Base-by-base conservation (phyloP, 2,888 invertebrate species). In the Acanthosepion lycidas region DNA sequence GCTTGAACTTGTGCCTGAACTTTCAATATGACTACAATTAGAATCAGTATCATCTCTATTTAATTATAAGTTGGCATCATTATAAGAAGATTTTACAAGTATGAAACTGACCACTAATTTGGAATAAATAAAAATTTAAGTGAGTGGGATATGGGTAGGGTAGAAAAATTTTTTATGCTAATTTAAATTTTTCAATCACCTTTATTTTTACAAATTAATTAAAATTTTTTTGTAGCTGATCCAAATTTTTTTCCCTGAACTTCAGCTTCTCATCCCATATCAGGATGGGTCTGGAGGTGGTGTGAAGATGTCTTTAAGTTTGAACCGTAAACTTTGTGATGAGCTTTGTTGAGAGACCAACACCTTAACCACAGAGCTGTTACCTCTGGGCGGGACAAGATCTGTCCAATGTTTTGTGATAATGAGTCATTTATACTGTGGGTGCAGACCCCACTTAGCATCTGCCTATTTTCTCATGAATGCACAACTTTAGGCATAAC, bases 381-480 rank as follows among this genome's bases (percentile, higher is more conserved):
- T 78, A 78, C n/a, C n/a, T 78, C 15, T n/a, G 78, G 78, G n/a
- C 78, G 78, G 78, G 78, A 78, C 78, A 78, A 78, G 78, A 78
- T 78, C 78, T 78, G 78, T 78, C 78, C 78, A 78, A 78, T 78
- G 78, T 78, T 78, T 78, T 78, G 78, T 78, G n/a, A 78, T 78
- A 78, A 78, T 78, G 78, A 78, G 78, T 78, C 78, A 78, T n/a
- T n/a, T 78, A 42, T 78, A 78, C 78, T 78, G n/a, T n/a, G 78
- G 78, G 78, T 78, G 78, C 78, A 78, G 78, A 78, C 78, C 78
- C 78, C 78, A 78, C 78, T 78, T 78, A 78, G n/a, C 78, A 78
- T 78, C 78, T 78, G 78, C 78, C 78, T 78, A 78, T 78, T 59
- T 59, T 59, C 78, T 78, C 78, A 78, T 78, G 78, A 78, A 78